Base-by-base conservation (phyloP, 1,140 invertebrate species). In the Neomicropteryx cornuta region DNA sequence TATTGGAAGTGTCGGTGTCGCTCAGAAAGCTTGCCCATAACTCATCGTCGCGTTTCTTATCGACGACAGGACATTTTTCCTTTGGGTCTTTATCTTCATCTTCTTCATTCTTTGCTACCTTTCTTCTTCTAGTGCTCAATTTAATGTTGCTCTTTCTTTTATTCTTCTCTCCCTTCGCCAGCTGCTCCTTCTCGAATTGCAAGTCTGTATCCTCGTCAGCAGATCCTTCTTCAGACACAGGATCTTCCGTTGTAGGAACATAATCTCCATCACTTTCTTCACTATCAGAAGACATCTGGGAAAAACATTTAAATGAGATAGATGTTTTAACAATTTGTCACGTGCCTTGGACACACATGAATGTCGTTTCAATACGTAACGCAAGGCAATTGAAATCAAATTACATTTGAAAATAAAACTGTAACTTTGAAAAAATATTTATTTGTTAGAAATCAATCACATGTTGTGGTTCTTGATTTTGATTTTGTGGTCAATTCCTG, bases 11-110 rank as follows among this genome's bases (percentile, higher is more conserved):
- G 54, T 75, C 73, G 38, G 79, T 78, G 51, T 81, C 79, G 51
- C 75, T 77, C 51, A 82, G 70, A 51, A 86, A 86, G 55, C 76
- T 75, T 5, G 79, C 77, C 81, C 81, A 86, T 1, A 86, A 53
- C 43, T 75, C 73, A 52, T 83, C 80, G 38, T 77, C 75, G 49
- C 67, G 66, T 44, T 79, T 75, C 48, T 82, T 83, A 44, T 81
- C 72, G 32, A 74, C 70, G 49, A 75, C 75, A 33, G 68, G 61
- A 30, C 74, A 67, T 2, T 57, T 59, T 11, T 50, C 44, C 28
- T 53, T 30, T 36, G 50, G 47, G 16, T 58, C 51, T 20, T 55
- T 52, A 36, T 53, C 44, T 40, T 50, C 43, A 36, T 51, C 38
- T 36, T 45, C 38, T 38, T 45, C 38, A 28, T 24, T 22, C 4